A percentile compares a stretch with the other conserved stretches of the same genome.
phyloP scores from a whole-genome alignment of 2,888 invertebrate species.

The Drosophila putrida region DNA sequence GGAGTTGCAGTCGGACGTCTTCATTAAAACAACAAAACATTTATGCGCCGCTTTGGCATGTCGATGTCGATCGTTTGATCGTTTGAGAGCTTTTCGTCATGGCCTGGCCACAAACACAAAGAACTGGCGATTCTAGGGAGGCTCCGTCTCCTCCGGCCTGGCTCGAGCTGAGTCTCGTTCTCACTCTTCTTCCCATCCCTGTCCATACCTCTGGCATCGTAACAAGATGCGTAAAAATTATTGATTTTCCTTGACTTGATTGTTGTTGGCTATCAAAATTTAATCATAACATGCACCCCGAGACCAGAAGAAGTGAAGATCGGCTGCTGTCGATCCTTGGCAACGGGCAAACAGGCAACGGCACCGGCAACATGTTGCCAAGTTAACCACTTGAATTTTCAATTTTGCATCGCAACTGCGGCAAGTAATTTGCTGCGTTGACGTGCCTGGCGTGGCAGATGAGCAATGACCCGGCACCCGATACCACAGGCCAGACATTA shows the following conservation, averaged over 20 bases:
- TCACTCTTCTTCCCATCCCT: not conserved
- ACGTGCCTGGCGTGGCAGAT: slow-evolving; percentile 80
- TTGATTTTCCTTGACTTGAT: slow-evolving; percentile 83
- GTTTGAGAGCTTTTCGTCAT: slow-evolving; percentile 69
- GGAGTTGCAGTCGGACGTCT: slow-evolving; percentile 69
- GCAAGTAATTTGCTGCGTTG: slow-evolving; percentile 78
- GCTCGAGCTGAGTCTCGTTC: not conserved
- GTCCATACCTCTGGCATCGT: slow-evolving; percentile 47
- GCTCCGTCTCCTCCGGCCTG: slow-evolving; percentile 12
- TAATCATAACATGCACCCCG: slow-evolving; percentile 80
- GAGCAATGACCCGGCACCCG: slow-evolving; percentile 71
- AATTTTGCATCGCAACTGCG: slow-evolving; percentile 76
- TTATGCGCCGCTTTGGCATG: slow-evolving; percentile 81
- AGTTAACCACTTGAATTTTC: slow-evolving; percentile 80
- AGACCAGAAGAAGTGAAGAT: slow-evolving; percentile 16
- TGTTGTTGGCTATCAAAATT: slow-evolving; percentile 82
- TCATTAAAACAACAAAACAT: slow-evolving; percentile 84
- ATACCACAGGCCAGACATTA: too few relatives aligned
- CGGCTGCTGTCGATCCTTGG: slow-evolving; percentile 36
- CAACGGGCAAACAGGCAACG: slow-evolving; percentile 24
- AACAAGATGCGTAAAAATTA: slow-evolving; percentile 84
- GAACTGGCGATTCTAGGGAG: slow-evolving; percentile 7
- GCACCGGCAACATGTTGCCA: slow-evolving; percentile 68
- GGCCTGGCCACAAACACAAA: slow-evolving; percentile 22
- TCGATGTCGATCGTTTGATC: slow-evolving; percentile 51